phyloP scores from a whole-genome alignment of 1,140 invertebrate genomes.

The Apis mellifera region DNA sequence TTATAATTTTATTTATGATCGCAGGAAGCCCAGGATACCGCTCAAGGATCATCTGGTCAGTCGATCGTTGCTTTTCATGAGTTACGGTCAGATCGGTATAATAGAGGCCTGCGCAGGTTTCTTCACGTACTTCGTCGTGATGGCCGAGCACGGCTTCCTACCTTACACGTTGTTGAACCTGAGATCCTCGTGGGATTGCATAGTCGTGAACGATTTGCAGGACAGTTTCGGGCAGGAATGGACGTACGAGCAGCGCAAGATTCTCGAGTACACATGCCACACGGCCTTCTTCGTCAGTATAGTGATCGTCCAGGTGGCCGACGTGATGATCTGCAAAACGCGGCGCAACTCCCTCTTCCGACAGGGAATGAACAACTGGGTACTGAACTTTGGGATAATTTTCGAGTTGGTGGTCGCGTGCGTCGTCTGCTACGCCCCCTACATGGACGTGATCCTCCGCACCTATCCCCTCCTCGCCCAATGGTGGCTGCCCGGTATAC shows the following conservation, averaged over 20 bases:
- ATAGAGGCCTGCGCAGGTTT: constrained; percentile 94
- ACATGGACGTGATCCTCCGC: constrained; percentile 84
- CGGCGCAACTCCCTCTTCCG: constrained; percentile 88
- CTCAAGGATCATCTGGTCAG: constrained; percentile 91
- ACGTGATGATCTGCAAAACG: constrained; percentile 92
- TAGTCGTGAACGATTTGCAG: constrained; percentile 85
- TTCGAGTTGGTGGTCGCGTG: constrained; percentile 86
- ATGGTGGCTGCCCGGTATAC: constrained; percentile 89
- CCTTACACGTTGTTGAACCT: constrained; percentile 86
- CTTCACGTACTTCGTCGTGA: constrained; percentile 92
- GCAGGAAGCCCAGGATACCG: constrained; percentile 89
- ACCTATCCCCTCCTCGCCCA: constrained; percentile 82
- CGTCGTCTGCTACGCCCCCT: constrained; percentile 86
- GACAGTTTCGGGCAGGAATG: constrained; percentile 93
- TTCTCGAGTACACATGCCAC: constrained; percentile 89
- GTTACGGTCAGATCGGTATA: constrained; percentile 93
- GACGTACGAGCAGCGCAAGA: constrained; percentile 87
- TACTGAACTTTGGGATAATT: constrained; percentile 87
- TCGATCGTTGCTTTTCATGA: constrained; percentile 86
- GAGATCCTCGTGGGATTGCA: constrained; percentile 89
- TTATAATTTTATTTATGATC: too few species aligned
- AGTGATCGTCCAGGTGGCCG: constrained; percentile 90
- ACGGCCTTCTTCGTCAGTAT: constrained; percentile 91
- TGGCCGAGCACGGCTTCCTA: constrained; percentile 92
- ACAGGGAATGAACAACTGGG: constrained; percentile 90